Evolutionary conservation across 35 echinoderm and acorn worm species (phyloP), one percentile per base, ranked within the genome.

Genomic region (Heliocidaris tuberculata): DNA sequence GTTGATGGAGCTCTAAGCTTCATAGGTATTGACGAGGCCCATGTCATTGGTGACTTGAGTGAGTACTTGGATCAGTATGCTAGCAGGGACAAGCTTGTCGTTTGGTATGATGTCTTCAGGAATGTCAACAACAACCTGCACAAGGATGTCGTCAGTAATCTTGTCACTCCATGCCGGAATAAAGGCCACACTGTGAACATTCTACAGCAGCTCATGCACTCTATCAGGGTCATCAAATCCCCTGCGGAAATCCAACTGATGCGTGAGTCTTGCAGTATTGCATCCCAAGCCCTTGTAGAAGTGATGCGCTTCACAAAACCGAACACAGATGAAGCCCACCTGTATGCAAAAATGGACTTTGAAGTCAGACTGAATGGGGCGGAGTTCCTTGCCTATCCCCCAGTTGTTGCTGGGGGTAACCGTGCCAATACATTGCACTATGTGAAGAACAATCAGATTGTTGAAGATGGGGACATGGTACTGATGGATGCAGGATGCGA

Each of bases 401-500:
- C 98, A 11, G 98, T 99, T 16, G 97, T 99, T 85, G 98, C 97
- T 12, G 98, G 98, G 10, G 98, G 98, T n/a, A 97, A 97, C 94
- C 94, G 98, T 49, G 98, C 98, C 27, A 99, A 99, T 78, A 99
- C 96, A 29, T 95, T 99, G 7, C 98, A 99, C 86, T 99, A 99
- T 95, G 96, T 99, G 31, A 97, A 94, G 60, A 99, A 99, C 59
- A 99, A 99, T 86, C 98, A 99, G 90, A 86, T 60, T 50, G 94
- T 99, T 17, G 27, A 96, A 17, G 96, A 95, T 87, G 96, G 93
- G 29, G 98, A 99, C 16, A 85, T 99, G 90, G 96, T 99, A 9
- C 86, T 99, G 13, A 99, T 99, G 98, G 98, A 99, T 95, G 98
- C 98, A 13, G 98, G 98, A 3, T 99, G 98, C 78, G 98, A 99